A percentile compares a stretch with the other conserved stretches of the same genome.
Evolutionary conservation across 2,888 invertebrate species (phyloP).

Genomic region (Sarcophaga subvicina): DNA sequence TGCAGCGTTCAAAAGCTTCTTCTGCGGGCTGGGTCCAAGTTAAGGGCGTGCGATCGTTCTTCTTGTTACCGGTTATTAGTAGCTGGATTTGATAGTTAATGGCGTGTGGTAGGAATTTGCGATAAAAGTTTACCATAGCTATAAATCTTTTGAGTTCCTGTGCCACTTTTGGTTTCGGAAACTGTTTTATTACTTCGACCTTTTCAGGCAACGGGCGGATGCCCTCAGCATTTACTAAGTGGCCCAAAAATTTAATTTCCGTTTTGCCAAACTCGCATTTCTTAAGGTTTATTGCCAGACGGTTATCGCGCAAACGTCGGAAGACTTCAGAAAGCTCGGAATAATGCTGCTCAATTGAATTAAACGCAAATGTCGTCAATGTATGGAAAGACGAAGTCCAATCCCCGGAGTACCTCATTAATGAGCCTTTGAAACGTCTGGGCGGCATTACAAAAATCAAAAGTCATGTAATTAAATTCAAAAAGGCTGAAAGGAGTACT

Average conservation of each 20-base stretch:
- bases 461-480: conserved; percentile 43
- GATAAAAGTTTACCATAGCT: conserved; percentile 62
- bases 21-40: conserved; percentile 42
- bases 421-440: conserved; percentile 28
- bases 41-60: conserved; percentile 3
- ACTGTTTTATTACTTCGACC: conserved; percentile 26
- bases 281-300: conserved; percentile 19
- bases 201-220: conserved; percentile 59
- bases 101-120: conserved; percentile 52
- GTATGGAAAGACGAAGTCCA: conserved; percentile 57
- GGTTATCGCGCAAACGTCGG: conserved; percentile 1
- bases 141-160: no score
- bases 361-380: conserved; percentile 63
- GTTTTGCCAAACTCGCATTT: conserved; percentile 53
- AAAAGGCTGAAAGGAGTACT: conserved; percentile 43
- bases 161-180: conserved; percentile 5
- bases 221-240: conserved; percentile 58
- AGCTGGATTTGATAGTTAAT: conserved; percentile 37
- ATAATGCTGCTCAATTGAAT: conserved; percentile 55
- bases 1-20: conserved; percentile 41
- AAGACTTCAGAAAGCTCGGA: conserved; percentile 66
- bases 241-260: conserved; percentile 50
- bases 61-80: no score
- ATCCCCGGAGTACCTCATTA: conserved; percentile 31
- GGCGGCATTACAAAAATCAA: conserved; percentile 39